These are phyloP conservation scores for Cebus imitator DNA, from an alignment of 2,113 vertebrate species.

Conservation along the genomic window DNA sequence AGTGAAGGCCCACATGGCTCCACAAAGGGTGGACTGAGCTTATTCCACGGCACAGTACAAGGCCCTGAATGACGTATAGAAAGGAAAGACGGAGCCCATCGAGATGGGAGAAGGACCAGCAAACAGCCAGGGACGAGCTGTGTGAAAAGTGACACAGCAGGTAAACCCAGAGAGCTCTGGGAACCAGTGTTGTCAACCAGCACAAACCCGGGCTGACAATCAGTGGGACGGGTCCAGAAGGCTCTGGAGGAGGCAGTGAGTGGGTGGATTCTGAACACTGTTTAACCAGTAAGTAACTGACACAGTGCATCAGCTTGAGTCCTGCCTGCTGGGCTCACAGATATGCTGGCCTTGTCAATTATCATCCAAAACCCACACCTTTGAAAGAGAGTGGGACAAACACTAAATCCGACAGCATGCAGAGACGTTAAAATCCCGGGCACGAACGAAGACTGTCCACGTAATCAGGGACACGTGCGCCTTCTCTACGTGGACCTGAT, in stretches of 20 bases:
- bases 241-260: too few species aligned
- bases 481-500: not conserved
- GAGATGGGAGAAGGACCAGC: too few species aligned
- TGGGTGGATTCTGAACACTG: too few species aligned
- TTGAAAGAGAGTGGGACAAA: not conserved
- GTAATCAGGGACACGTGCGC: not conserved
- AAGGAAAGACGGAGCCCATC: not conserved
- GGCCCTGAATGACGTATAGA: not conserved
- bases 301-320: not conserved
- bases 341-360: not conserved
- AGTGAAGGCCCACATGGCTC: not conserved
- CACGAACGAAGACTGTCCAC: not conserved
- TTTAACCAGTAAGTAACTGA: too few species aligned
- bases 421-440: not conserved
- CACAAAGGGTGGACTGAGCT: not conserved
- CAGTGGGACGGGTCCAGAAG: fast-evolving
- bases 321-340: not conserved
- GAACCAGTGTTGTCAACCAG: not conserved
- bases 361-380: not conserved
- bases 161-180: too few species aligned
- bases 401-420: fast-evolving
- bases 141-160: not conserved
- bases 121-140: too few species aligned
- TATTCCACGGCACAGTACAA: fast-evolving
- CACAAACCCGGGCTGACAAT: not conserved